Conservation (phyloP, 2,113 vertebrate genomes). For the Microcebus murinus region DNA sequence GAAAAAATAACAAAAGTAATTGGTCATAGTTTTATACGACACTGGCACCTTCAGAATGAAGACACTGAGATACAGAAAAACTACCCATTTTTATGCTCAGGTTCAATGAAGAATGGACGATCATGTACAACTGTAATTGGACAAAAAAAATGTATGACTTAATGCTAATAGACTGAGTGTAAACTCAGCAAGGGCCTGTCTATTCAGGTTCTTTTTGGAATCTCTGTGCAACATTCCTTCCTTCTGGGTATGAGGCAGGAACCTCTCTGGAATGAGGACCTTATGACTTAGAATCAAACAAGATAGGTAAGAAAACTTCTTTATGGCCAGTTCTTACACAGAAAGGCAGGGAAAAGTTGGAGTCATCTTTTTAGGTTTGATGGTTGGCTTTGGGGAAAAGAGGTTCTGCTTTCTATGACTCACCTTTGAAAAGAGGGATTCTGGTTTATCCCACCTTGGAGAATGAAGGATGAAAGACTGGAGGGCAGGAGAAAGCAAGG, state of each 20-base stretch:
- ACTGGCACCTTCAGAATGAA: neutral
- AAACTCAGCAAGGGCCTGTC: neutral
- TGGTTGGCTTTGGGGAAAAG: too few relatives aligned
- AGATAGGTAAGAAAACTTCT: too few relatives aligned
- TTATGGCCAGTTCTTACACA: too few relatives aligned
- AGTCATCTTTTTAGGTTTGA: too few relatives aligned
- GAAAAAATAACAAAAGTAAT: neutral
- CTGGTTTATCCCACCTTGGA: too few relatives aligned
- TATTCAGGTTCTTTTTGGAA: neutral
- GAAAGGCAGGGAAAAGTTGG: too few relatives aligned
- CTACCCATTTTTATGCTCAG: neutral
- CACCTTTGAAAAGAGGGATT: too few relatives aligned
- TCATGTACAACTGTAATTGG: neutral
- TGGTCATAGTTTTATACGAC: neutral
- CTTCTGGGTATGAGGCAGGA: too few relatives aligned
- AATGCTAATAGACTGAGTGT: too few relatives aligned
- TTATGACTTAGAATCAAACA: too few relatives aligned
- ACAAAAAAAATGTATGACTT: neutral
- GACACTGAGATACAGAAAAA: neutral
- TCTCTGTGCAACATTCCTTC: neutral
- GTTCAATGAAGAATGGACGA: neutral
- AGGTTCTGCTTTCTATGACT: too few relatives aligned
- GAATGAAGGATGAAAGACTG: neutral
- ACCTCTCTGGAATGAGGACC: too few relatives aligned
- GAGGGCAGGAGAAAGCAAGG: neutral